These are phyloP conservation scores for Zosterops japonicus DNA, from an alignment of 2,113 vertebrate genomes.

Conservation along the genomic window DNA sequence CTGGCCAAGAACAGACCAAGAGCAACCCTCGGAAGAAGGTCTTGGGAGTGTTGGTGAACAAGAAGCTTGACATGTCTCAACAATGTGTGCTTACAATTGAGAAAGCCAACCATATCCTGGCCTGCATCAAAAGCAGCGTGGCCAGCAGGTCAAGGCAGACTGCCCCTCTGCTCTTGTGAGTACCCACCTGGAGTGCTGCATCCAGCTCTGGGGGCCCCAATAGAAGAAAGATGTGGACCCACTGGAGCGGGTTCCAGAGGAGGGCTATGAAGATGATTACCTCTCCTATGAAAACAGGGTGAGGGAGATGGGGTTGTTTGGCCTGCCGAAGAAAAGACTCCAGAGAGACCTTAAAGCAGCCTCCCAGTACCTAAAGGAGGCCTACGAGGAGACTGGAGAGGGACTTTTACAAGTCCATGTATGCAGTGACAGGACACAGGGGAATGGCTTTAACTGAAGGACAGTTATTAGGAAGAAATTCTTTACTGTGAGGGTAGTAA, in stretches of 20 bases:
- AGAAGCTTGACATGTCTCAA: not conserved
- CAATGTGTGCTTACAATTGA: not conserved
- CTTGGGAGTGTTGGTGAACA: not conserved
- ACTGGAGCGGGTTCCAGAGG: rapidly evolving
- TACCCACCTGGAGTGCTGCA: not conserved
- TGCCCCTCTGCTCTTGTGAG: not conserved
- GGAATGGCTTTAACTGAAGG: not conserved
- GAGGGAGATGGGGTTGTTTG: not conserved
- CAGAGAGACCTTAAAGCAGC: not conserved
- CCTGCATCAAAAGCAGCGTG: not conserved
- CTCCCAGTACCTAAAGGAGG: not conserved
- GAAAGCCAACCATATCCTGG: not conserved
- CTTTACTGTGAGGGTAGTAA: not conserved
- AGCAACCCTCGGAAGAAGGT: not conserved
- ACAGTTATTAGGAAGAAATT: not conserved
- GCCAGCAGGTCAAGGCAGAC: not conserved
- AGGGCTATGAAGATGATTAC: not conserved
- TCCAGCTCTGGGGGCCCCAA: not conserved
- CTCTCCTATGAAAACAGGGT: not conserved
- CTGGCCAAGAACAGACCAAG: not conserved
- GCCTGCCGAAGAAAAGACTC: not conserved
- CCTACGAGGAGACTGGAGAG: not conserved
- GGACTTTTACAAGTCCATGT: not conserved
- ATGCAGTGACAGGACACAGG: not conserved
- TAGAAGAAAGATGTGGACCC: not conserved